Percentiles rank a stretch among this genome's conserved stretches.
Conservation (phyloP, 1,140 invertebrate genomes). For the Adoxophyes honmai region DNA sequence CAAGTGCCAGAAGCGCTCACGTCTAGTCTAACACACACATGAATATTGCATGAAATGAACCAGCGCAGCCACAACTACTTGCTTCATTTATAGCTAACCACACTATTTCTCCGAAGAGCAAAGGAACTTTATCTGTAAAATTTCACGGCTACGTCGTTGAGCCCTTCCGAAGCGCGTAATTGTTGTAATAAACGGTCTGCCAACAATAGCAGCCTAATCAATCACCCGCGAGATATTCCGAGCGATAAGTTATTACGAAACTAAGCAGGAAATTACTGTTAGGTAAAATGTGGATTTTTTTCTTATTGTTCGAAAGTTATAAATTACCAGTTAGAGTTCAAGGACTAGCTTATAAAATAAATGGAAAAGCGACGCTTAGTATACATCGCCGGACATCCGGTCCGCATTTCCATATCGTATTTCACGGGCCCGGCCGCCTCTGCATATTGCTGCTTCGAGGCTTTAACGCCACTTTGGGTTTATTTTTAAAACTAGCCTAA, state of each 20-base stretch:
- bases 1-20: too few relatives aligned
- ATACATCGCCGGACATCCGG: conserved; percentile 51
- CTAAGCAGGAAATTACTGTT: conserved; percentile 7
- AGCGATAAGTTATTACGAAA: conserved; percentile 10
- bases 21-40: too few relatives aligned
- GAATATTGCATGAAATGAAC: too few relatives aligned
- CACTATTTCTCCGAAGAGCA: too few relatives aligned
- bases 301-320: conserved; percentile 8
- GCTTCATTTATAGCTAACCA: too few relatives aligned
- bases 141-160: too few relatives aligned
- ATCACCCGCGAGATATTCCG: background rate
- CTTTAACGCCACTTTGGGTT: background rate
- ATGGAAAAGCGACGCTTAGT: conserved; percentile 6
- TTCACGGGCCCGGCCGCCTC: conserved; percentile 29
- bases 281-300: background rate
- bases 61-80: too few relatives aligned
- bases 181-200: too few relatives aligned
- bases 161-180: too few relatives aligned
- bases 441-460: conserved; percentile 1
- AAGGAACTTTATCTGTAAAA: too few relatives aligned
- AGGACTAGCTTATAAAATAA: conserved; percentile 9
- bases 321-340: conserved; percentile 5
- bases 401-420: conserved; percentile 48
- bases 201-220: background rate
- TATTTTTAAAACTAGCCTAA: background rate